Percentiles rank a stretch among this genome's conserved stretches.
phyloP scores from a whole-genome alignment of 1,140 invertebrate genomes.

The Matsumurasca onukii region DNA sequence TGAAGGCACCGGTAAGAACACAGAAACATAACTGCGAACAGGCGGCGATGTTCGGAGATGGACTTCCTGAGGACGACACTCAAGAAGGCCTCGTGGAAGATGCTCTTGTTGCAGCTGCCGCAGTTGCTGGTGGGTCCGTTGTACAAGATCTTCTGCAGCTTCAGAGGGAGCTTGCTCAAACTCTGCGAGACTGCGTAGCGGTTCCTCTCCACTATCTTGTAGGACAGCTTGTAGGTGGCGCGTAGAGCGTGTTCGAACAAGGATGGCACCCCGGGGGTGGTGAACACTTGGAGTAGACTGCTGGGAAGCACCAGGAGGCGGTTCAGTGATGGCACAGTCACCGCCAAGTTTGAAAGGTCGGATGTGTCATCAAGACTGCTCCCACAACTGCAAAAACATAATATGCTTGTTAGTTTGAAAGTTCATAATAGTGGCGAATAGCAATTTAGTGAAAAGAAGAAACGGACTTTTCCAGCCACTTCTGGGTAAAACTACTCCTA shows the following conservation, averaged over 20 bases:
- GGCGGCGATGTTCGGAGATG: conserved; percentile 7
- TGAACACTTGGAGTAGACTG: neutral
- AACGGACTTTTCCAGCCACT: no score
- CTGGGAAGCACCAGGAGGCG: neutral
- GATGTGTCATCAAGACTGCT: conserved; percentile 9
- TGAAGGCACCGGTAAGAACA: conserved; percentile 1
- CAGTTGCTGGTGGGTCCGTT: conserved; percentile 8
- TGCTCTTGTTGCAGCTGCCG: neutral
- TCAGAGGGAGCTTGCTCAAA: conserved; percentile 7
- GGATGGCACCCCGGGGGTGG: neutral
- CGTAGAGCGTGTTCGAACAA: conserved; percentile 1
- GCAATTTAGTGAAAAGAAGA: no score
- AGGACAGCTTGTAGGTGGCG: neutral
- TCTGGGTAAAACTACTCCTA: no score
- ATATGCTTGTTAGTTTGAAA: no score
- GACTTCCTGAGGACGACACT: neutral
- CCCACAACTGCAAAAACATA: conserved; percentile 7
- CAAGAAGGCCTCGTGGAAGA: conserved; percentile 1
- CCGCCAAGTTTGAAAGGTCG: neutral
- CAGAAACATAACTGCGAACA: conserved; percentile 17
- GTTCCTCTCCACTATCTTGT: conserved; percentile 15
- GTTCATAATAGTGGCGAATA: no score
- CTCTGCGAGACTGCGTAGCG: neutral
- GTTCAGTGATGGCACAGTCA: neutral
- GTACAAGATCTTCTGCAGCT: conserved; percentile 7